Evolutionary conservation across 2,888 invertebrate species (phyloP), one percentile per base, ranked within the genome.

Genomic region (Cephalotes varians): DNA sequence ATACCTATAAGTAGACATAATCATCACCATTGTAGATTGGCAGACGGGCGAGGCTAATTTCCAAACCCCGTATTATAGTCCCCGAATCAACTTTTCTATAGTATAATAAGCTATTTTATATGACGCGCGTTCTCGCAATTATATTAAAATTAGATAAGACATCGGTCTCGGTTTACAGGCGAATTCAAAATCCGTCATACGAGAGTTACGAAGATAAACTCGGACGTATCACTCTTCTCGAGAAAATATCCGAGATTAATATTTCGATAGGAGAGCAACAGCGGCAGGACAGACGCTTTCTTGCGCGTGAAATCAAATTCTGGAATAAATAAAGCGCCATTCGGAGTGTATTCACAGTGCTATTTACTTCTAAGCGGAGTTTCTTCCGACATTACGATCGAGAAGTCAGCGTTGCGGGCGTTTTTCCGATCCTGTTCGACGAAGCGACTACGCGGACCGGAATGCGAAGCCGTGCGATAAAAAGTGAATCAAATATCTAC

Each of bases 31-130:
- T 91, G 91, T 92, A 90, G 91, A 92, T 92, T 92, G 92, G 91
- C 91, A 91, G 93, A 92, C 92, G 91, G 92, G 90, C 91, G 91
- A 92, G 93, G 93, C 93, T 93, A 94, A 94, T 94, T 93, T 93
- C 90, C 91, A 91, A 92, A 92, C 92, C 93, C 92, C 90, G 92
- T 91, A 93, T 93, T 94, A 94, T 92, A 90, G 91, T 90, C 90
- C 91, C 92, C 92, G 93, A 94, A 94, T 94, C 93, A 93, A 92
- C 93, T 93, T 94, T 94, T 93, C 93, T 92, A 93, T 93, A 94
- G 93, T 92, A 93, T 94, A 94, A 94, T 94, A 94, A 94, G 93
- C 94, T 93, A 94, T 94, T 94, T 94, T 91, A 79, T 69, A 92
- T 92, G 91, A 92, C 88, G 90, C 91, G 90, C 91, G 91, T 89